Evolutionary conservation across 2,888 invertebrate genomes (phyloP).

Genomic region (Pseudococcus jackbeardsleyi): DNA sequence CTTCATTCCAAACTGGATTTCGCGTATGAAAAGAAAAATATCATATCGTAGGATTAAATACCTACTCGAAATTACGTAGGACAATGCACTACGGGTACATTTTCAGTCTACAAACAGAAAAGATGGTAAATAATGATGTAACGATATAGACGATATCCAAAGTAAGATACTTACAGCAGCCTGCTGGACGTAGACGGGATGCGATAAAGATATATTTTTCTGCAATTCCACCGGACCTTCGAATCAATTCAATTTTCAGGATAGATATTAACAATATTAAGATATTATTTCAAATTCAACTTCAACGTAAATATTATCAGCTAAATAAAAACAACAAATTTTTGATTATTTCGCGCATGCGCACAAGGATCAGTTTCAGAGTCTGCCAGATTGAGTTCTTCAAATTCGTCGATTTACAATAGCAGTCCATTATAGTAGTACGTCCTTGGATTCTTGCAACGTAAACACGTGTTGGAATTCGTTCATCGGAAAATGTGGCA

Average conservation of each 20-base stretch:
- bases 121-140: background rate
- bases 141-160: background rate
- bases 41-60: constrained; percentile 10
- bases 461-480: background rate
- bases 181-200: constrained; percentile 97
- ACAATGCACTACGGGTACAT: constrained; percentile 93
- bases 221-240: too few species aligned
- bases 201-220: constrained; percentile 91
- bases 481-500: background rate
- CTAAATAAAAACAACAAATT: too few species aligned
- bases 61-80: constrained; percentile 15
- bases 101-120: constrained; percentile 78
- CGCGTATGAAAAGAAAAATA: constrained; percentile 80
- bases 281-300: too few species aligned
- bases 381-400: too few species aligned
- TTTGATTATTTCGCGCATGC: too few species aligned
- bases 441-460: too few species aligned
- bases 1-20: constrained; percentile 98
- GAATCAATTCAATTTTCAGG: too few species aligned
- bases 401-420: too few species aligned
- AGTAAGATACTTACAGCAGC: constrained; percentile 84
- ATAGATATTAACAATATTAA: too few species aligned
- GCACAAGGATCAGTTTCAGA: too few species aligned
- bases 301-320: too few species aligned
- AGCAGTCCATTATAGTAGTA: too few species aligned